Percentiles rank a stretch among this genome's conserved stretches.
Evolutionary conservation across 2,113 vertebrate genomes (phyloP).

Genomic region (Hyperopisus bebe): DNA sequence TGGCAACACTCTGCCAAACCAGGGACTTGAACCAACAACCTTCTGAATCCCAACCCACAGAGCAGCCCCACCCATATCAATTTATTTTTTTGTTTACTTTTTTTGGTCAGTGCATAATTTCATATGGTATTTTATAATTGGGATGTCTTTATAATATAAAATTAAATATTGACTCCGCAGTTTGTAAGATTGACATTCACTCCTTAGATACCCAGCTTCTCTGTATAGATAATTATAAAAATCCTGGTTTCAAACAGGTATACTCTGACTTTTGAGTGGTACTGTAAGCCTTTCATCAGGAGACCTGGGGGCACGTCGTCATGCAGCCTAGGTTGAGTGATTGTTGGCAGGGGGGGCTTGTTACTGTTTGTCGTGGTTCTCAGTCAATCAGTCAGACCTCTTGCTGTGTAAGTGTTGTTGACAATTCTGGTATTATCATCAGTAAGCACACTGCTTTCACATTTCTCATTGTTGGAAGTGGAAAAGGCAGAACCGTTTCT

Average conservation of each 20-base stretch:
- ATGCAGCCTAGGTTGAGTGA: background rate
- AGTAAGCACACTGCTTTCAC: background rate
- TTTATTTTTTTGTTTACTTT: background rate
- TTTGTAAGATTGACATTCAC: background rate
- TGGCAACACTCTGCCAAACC: background rate
- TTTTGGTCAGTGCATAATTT: background rate
- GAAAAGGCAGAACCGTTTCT: background rate
- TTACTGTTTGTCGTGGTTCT: background rate
- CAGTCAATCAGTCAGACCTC: conserved; percentile 6
- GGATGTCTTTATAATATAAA: background rate
- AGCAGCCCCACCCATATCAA: background rate
- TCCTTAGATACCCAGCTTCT: background rate
- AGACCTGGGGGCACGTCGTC: background rate
- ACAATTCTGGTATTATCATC: background rate
- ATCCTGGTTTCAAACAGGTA: background rate
- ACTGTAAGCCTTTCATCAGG: background rate
- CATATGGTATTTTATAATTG: background rate
- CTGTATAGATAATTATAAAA: background rate
- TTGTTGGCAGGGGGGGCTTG: background rate
- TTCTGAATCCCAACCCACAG: background rate
- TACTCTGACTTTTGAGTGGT: background rate
- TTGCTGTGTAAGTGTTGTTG: background rate
- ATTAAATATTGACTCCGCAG: background rate
- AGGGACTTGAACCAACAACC: background rate
- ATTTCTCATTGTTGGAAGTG: background rate